phyloP scores from a whole-genome alignment of 2,888 invertebrate species.

The Agriopis marginaria region DNA sequence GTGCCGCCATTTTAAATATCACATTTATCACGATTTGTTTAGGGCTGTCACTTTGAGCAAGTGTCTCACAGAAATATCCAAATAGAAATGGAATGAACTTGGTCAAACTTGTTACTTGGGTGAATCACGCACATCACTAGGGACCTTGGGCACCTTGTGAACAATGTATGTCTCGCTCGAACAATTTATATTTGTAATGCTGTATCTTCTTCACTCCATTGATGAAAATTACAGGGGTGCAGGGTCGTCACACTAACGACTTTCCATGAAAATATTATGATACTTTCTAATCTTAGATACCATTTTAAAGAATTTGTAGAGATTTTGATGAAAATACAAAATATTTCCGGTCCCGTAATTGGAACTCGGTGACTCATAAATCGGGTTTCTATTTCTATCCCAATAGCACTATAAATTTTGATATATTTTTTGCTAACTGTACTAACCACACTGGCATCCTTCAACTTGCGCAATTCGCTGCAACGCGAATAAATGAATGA shows the following conservation, averaged over 20 bases:
- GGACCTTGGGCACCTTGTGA: not conserved
- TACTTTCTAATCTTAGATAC: too few relatives aligned
- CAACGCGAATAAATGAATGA: too few relatives aligned
- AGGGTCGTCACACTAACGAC: constrained; percentile 10
- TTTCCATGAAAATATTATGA: too few relatives aligned
- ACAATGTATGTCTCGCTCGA: constrained; percentile 11
- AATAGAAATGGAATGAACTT: constrained; percentile 1
- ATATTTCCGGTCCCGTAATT: too few relatives aligned
- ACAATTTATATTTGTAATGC: not conserved
- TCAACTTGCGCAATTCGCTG: too few relatives aligned
- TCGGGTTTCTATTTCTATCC: not conserved
- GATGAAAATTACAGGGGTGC: constrained; percentile 5
- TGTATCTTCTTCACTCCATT: constrained; percentile 16
- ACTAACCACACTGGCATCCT: constrained; percentile 10
- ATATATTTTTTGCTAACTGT: constrained; percentile 1
- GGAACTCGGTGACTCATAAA: too few relatives aligned
- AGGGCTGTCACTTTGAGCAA: constrained; percentile 46
- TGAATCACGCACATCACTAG: constrained; percentile 20
- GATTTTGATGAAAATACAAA: not conserved
- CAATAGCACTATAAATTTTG: not conserved
- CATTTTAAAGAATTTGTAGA: not conserved
- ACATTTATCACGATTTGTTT: constrained; percentile 39
- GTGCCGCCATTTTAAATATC: constrained; percentile 88
- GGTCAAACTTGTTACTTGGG: not conserved
- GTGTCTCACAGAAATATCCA: not conserved